Conservation (phyloP, 2,888 invertebrate species). For the Neoscelio sp. region DNA sequence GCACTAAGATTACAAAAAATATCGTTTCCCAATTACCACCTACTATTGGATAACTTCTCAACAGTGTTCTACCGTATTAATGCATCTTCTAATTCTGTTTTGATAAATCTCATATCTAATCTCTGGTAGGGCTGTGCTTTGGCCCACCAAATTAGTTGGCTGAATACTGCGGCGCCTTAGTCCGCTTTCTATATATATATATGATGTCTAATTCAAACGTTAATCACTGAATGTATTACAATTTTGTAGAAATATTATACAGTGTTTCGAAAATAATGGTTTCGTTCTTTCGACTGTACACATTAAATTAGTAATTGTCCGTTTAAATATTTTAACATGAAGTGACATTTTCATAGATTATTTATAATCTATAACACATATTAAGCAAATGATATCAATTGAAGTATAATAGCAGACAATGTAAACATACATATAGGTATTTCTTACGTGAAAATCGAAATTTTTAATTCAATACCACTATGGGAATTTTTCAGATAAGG, state of each 20-base stretch:
- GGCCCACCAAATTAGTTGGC: constrained; percentile 26
- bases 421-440: too few species aligned
- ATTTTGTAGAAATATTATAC: neutral
- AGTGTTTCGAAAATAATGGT: too few species aligned
- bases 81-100: constrained; percentile 20
- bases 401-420: too few species aligned
- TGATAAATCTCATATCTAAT: constrained; percentile 24
- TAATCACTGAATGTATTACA: neutral
- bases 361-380: too few species aligned
- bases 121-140: constrained; percentile 19
- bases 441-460: too few species aligned
- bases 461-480: too few species aligned
- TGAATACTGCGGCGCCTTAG: constrained; percentile 15
- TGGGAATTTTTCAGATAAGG: too few species aligned
- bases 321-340: too few species aligned
- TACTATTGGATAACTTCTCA: constrained; percentile 2
- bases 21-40: neutral
- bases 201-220: constrained; percentile 5
- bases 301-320: too few species aligned
- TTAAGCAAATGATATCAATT: too few species aligned
- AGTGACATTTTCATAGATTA: too few species aligned
- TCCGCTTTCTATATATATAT: constrained; percentile 17
- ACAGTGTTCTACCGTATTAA: constrained; percentile 2
- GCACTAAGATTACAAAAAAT: neutral
- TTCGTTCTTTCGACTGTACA: too few species aligned